A percentile compares a stretch with the other conserved stretches of the same genome.
Evolutionary conservation across 2,797 vertebrate genomes (phyloP).

Genomic region (Catostomus latipinnis): DNA sequence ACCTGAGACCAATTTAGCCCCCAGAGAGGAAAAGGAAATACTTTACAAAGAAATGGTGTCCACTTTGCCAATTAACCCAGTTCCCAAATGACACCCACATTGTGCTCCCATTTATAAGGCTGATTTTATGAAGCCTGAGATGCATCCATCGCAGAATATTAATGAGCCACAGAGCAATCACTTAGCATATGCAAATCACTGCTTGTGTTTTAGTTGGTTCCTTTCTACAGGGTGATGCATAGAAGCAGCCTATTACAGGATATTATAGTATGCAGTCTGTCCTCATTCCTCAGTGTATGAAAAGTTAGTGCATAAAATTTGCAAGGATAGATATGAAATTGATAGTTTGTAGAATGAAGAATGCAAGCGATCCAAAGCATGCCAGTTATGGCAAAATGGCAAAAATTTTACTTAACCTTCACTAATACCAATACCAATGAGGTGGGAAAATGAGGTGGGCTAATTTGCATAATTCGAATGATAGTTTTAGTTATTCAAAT

Average conservation of each 20-base stretch:
- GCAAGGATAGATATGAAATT: constrained; percentile 2
- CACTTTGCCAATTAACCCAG: constrained; percentile 50
- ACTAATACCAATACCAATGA: too few relatives aligned
- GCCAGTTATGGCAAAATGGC: not conserved
- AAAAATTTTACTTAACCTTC: not conserved
- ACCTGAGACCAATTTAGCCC: constrained; percentile 32
- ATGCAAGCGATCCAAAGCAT: not conserved
- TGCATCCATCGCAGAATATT: constrained; percentile 75
- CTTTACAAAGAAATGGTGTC: constrained; percentile 24
- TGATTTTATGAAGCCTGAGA: constrained; percentile 70
- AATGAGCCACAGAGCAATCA: constrained; percentile 72
- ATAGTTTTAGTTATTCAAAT: too few relatives aligned
- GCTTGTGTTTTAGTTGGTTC: constrained; percentile 42
- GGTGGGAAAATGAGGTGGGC: too few relatives aligned
- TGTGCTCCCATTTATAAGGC: constrained; percentile 64
- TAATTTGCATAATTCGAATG: too few relatives aligned
- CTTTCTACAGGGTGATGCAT: constrained; percentile 39
- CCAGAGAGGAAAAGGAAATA: constrained; percentile 12
- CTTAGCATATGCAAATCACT: constrained; percentile 69
- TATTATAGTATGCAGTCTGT: constrained; percentile 4
- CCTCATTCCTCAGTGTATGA: not conserved
- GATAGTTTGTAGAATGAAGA: not conserved
- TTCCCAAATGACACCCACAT: constrained; percentile 61
- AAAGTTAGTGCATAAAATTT: not conserved
- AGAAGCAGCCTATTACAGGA: constrained; percentile 7